These are phyloP conservation scores for Troides helena DNA, from an alignment of 2,888 invertebrate species.

Conservation along the genomic window DNA sequence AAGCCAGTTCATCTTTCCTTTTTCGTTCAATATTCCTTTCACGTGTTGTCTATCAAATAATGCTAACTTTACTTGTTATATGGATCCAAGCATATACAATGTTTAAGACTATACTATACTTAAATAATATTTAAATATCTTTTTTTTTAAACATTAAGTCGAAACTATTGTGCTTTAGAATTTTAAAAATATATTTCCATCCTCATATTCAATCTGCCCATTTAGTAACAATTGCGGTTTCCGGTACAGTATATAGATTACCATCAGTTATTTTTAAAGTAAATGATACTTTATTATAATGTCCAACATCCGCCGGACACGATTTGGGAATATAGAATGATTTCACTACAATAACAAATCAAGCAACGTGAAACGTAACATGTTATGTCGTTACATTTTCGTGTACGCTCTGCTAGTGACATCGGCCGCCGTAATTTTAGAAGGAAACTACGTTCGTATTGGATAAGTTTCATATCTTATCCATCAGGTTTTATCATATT, in stretches of 20 bases:
- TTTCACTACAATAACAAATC: slow-evolving; percentile 15
- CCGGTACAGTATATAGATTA: slow-evolving; percentile 1
- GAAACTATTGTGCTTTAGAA: too few relatives aligned
- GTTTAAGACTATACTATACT: too few relatives aligned
- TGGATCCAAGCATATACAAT: too few relatives aligned
- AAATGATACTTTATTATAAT: slow-evolving; percentile 19
- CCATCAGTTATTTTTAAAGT: slow-evolving; percentile 17
- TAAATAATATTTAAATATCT: too few relatives aligned
- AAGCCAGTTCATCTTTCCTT: too few relatives aligned
- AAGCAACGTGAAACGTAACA: slow-evolving; percentile 25
- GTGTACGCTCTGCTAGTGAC: slow-evolving; percentile 28
- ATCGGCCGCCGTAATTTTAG: slow-evolving; percentile 26
- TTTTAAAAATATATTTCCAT: neutral
- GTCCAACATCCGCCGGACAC: slow-evolving; percentile 16
- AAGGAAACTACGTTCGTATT: slow-evolving; percentile 29
- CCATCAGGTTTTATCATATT: slow-evolving; percentile 3
- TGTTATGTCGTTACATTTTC: slow-evolving; percentile 30
- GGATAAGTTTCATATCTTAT: slow-evolving; percentile 24
- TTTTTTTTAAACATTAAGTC: too few relatives aligned
- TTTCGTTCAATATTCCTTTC: too few relatives aligned
- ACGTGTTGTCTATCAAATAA: too few relatives aligned
- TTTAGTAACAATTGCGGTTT: neutral
- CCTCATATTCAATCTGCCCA: neutral
- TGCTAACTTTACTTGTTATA: too few relatives aligned
- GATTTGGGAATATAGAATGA: slow-evolving; percentile 16